Conservation (phyloP, 2,113 vertebrate species). For the Scomber scombrus region DNA sequence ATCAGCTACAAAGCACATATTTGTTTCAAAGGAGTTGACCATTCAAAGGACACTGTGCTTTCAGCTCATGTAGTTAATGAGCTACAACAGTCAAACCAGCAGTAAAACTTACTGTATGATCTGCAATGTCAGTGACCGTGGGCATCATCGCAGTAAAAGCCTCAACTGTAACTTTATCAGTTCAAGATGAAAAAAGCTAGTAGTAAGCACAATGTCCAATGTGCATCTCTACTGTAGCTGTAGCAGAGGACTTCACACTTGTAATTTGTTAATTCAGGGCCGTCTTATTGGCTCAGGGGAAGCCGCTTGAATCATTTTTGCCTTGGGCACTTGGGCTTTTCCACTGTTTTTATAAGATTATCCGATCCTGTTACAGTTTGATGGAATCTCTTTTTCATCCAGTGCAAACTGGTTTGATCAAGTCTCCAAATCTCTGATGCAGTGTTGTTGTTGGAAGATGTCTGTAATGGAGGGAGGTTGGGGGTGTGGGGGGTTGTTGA, state of each 20-base stretch:
- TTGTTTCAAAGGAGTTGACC: neutral
- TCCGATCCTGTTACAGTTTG: conserved; percentile 54
- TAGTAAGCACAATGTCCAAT: neutral
- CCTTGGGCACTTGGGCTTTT: conserved; percentile 42
- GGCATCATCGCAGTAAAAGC: neutral
- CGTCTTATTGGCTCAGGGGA: conserved; percentile 8
- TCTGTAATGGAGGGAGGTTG: conserved; percentile 21
- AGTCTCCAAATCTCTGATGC: conserved; percentile 60
- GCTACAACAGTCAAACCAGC: neutral
- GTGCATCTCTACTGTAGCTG: neutral
- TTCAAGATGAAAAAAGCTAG: neutral
- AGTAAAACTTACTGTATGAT: neutral
- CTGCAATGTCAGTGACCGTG: neutral
- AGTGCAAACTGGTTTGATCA: conserved; percentile 74
- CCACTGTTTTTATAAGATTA: conserved; percentile 56
- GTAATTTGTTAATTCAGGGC: conserved; percentile 14
- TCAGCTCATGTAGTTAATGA: neutral
- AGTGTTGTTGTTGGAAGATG: conserved; percentile 46
- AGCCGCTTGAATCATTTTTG: conserved; percentile 38
- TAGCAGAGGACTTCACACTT: conserved; percentile 24
- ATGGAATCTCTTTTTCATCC: conserved; percentile 69
- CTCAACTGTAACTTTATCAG: neutral
- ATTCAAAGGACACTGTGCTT: neutral
- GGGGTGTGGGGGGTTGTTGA: conserved; percentile 2
- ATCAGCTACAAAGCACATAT: neutral